Evolutionary conservation across 2,113 vertebrate species (phyloP).

Genomic region (Perccottus glenii): DNA sequence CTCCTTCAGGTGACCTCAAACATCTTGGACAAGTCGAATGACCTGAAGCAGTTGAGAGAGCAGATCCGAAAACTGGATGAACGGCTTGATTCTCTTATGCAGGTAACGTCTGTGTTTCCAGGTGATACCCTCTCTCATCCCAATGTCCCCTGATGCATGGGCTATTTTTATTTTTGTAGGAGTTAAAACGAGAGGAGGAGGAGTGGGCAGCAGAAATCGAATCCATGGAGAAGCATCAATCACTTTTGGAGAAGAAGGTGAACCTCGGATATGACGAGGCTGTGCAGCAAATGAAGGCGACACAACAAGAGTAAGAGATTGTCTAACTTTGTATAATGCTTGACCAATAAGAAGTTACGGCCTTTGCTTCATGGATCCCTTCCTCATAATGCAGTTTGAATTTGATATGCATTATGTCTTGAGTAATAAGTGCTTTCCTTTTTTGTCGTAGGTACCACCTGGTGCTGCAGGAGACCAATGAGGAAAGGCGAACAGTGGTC

Average conservation of each 20-base stretch:
- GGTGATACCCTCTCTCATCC: background rate
- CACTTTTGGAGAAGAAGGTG: slow-evolving; percentile 77
- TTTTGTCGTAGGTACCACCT: slow-evolving; percentile 74
- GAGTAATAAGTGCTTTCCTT: background rate
- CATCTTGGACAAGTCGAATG: slow-evolving; percentile 76
- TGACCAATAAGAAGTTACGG: too few relatives aligned
- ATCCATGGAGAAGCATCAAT: slow-evolving; percentile 70
- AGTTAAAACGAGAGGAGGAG: slow-evolving; percentile 72
- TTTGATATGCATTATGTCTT: too few relatives aligned
- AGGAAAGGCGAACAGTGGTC: slow-evolving; percentile 72
- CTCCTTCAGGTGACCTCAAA: slow-evolving; percentile 72
- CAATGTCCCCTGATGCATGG: too few relatives aligned
- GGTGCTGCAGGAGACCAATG: slow-evolving; percentile 80
- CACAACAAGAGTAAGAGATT: slow-evolving; percentile 76
- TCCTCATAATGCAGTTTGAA: too few relatives aligned
- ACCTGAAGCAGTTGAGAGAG: slow-evolving; percentile 77
- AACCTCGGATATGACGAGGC: slow-evolving; percentile 73
- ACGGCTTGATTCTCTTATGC: slow-evolving; percentile 67
- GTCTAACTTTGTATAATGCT: background rate
- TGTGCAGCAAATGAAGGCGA: slow-evolving; percentile 72
- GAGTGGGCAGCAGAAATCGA: slow-evolving; percentile 77
- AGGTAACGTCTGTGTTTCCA: slow-evolving; percentile 54
- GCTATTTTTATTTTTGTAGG: slow-evolving; percentile 55
- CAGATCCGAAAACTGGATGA: slow-evolving; percentile 79
- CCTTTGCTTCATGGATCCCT: too few relatives aligned